These are phyloP conservation scores for Eutrigla gurnardus DNA, from an alignment of 2,797 vertebrate genomes.

Conservation along the genomic window DNA sequence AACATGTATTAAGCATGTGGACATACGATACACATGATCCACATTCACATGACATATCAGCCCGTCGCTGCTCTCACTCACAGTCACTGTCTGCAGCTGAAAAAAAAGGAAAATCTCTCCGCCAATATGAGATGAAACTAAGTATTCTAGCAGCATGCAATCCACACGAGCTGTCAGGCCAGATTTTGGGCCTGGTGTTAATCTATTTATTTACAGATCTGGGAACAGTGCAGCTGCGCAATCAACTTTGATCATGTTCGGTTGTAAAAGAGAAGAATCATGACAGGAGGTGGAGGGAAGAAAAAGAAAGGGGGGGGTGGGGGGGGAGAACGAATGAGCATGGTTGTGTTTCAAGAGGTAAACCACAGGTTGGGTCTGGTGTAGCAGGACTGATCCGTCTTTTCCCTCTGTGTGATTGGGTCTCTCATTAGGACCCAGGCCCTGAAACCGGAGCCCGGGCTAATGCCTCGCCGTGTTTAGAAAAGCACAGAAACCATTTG, in stretches of 20 bases:
- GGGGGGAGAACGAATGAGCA: conserved; percentile 62
- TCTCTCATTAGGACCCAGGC: conserved; percentile 86
- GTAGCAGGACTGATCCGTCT: conserved; percentile 79
- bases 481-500: conserved; percentile 85
- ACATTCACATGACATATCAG: conserved; percentile 15
- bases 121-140: conserved; percentile 34
- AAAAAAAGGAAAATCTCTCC: conserved; percentile 28
- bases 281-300: conserved; percentile 69
- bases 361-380: conserved; percentile 84
- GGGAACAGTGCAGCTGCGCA: conserved; percentile 70
- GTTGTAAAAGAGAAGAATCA: conserved; percentile 61
- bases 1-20: conserved; percentile 1
- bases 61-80: conserved; percentile 5
- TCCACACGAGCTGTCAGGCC: conserved; percentile 48
- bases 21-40: not conserved
- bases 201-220: conserved; percentile 77
- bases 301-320: conserved; percentile 48
- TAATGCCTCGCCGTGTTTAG: conserved; percentile 87
- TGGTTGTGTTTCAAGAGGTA: conserved; percentile 81
- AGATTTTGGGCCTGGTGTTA: conserved; percentile 62
- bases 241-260: conserved; percentile 76
- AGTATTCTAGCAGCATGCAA: conserved; percentile 31
- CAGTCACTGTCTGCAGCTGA: conserved; percentile 10
- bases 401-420: conserved; percentile 83
- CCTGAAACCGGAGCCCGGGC: conserved; percentile 82